Percentiles rank a stretch among this genome's conserved stretches.
Evolutionary conservation across 2,113 vertebrate genomes (phyloP).

Genomic region (Hippocampus mohnikei): DNA sequence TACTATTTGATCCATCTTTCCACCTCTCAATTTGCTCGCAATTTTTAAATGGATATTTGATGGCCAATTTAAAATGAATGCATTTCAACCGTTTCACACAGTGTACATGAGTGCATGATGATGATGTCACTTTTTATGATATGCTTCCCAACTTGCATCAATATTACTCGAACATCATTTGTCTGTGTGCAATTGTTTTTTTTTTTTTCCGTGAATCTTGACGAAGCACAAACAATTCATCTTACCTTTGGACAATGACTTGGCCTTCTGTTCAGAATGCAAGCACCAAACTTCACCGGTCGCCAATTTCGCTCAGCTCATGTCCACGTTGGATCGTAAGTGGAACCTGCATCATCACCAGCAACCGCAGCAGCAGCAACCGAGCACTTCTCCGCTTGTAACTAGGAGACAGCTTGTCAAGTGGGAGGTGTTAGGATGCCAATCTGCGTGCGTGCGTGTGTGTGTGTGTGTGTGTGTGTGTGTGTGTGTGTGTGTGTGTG

Average conservation of each 20-base stretch:
- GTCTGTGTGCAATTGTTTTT: no score
- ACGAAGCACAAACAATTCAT: no score
- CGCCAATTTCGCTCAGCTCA: neutral
- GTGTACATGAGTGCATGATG: neutral
- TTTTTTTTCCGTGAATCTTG: no score
- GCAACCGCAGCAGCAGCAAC: neutral
- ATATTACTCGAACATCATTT: no score
- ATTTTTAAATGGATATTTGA: neutral
- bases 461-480: neutral
- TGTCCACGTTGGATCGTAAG: neutral
- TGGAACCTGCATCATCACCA: neutral
- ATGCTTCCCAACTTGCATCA: neutral
- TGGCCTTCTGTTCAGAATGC: neutral
- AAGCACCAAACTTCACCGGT: neutral
- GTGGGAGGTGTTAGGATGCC: constrained; percentile 3
- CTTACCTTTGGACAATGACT: neutral
- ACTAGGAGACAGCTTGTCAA: constrained; percentile 7
- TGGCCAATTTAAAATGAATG: neutral
- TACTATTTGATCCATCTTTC: neutral
- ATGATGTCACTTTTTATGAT: neutral
- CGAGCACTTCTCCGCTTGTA: neutral
- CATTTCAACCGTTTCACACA: neutral
- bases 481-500: neutral
- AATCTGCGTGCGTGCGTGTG: neutral
- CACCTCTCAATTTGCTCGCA: neutral